These are phyloP conservation scores for Heliconius ethilla DNA, from an alignment of 2,888 invertebrate species.

Conservation along the genomic window DNA sequence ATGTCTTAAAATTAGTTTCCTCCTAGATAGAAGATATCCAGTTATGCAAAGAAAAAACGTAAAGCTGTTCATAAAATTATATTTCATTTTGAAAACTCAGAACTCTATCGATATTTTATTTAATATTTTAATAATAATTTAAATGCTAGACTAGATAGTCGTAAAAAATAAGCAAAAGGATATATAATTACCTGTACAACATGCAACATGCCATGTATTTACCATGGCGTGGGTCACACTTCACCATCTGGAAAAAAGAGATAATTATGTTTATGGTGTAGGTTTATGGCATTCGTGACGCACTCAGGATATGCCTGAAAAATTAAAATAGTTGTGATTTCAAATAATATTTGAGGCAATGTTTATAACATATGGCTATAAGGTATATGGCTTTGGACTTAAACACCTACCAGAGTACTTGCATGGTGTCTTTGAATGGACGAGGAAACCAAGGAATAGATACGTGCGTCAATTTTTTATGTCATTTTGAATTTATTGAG, in stretches of 20 bases:
- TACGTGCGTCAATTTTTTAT: too few species aligned
- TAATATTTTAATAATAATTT: background rate
- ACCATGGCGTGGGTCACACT: slow-evolving; percentile 94
- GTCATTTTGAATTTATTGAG: too few species aligned
- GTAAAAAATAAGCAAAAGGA: background rate
- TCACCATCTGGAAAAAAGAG: slow-evolving; percentile 87
- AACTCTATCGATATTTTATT: background rate
- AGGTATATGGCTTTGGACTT: background rate
- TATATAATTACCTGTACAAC: slow-evolving; percentile 85
- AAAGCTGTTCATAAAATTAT: too few species aligned
- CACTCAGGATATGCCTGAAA: background rate
- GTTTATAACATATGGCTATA: background rate
- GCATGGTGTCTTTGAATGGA: too few species aligned
- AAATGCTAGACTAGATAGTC: background rate
- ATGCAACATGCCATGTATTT: slow-evolving; percentile 98
- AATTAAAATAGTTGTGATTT: background rate
- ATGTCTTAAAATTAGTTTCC: background rate
- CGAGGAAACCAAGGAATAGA: too few species aligned
- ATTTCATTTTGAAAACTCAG: background rate
- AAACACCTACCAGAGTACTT: too few species aligned
- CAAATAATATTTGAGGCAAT: background rate
- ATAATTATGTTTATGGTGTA: background rate
- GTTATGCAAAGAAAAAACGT: too few species aligned
- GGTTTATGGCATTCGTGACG: background rate
- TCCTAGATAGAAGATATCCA: too few species aligned